Percentiles rank a stretch among this genome's conserved stretches.
Conservation (phyloP, 2,113 vertebrate genomes). For the Oenanthe melanoleuca region DNA sequence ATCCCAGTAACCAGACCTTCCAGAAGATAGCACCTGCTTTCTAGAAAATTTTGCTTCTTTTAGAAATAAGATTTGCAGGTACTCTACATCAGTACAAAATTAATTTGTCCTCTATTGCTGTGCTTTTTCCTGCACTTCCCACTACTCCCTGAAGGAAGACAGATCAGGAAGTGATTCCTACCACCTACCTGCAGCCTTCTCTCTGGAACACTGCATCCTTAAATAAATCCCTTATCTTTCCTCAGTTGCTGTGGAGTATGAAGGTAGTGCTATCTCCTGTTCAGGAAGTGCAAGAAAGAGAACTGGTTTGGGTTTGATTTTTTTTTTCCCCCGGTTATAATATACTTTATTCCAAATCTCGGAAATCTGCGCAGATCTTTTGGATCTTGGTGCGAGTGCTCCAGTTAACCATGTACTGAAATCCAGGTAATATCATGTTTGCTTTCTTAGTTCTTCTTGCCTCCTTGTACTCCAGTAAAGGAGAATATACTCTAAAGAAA, state of each 20-base stretch:
- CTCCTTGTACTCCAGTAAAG: background rate
- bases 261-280: background rate
- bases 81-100: background rate
- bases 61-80: background rate
- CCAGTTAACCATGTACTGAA: background rate
- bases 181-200: background rate
- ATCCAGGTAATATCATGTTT: background rate
- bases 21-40: background rate
- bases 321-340: fast-evolving
- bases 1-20: background rate
- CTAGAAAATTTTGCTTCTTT: background rate
- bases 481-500: background rate
- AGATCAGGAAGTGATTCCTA: background rate
- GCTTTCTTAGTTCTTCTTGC: background rate
- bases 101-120: background rate
- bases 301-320: background rate
- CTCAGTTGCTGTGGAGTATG: background rate
- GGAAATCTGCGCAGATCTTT: background rate
- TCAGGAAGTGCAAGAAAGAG: background rate
- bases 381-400: background rate
- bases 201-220: background rate
- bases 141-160: background rate
- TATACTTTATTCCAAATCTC: background rate
- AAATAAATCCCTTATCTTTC: background rate
- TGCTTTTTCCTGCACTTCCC: background rate